Evolutionary conservation across 2,113 vertebrate species (phyloP), one percentile per base, ranked within the genome.

Genomic region (Limnothrissa miodon): DNA sequence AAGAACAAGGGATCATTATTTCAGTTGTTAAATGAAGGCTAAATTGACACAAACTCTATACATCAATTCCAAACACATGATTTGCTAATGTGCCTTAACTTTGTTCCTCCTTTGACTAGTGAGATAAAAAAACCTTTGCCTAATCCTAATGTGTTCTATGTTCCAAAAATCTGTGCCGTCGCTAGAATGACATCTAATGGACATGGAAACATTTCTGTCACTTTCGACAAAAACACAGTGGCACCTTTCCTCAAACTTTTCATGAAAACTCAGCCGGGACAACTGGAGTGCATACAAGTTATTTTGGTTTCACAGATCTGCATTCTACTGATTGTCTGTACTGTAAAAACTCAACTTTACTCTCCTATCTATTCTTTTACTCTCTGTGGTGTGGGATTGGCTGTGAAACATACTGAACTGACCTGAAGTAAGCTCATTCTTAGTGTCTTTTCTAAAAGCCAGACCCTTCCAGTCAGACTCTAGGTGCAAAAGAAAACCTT

Each of bases 281-380:
- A 39, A 25, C 29, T n/a, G n/a, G 59, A 9, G 25, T 29, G 59
- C 6, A 25, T 66, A 66, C 59, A 56, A 56, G 10, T 17, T 74
- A 10, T 13, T 74, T 74, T 74, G 66, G 33, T 36, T 74, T 74
- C 66, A 74, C 25, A 74, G 66, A 74, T 74, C 2, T 74, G 66
- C 25, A 36, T 74, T 74, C 66, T 15, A 74, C 33, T 74, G 66
- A 74, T 74, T 74, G 66, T 74, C 66, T 36, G 66, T 74, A 17
- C 25, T 36, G 13, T 36, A 33, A 74, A 74, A 74, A 25, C 66
- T 74, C 29, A 74, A 39, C 11, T 62, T n/a, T 4, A 19, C 19
- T 62, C 25, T 62, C 9, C 1, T 62, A 23, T 62, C 25, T 56
- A 0, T 56, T 56, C 29, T 62, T 62, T 29, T 29, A 74, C 66